Conservation (phyloP, 2,797 vertebrate genomes). For the Sarcoramphus papa region DNA sequence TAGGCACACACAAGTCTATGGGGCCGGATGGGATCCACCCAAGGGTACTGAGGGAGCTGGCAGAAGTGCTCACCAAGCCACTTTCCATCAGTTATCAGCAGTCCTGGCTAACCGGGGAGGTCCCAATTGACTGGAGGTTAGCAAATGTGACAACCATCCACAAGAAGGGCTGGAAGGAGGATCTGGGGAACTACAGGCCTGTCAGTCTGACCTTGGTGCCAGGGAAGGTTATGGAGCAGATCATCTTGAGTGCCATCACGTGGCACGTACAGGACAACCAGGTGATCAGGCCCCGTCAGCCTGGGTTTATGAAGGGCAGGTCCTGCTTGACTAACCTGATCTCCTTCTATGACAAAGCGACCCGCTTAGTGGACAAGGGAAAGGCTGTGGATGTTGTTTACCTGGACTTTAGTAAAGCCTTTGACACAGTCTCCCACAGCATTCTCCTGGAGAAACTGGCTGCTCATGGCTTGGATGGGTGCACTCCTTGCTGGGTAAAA, state of each 20-base stretch:
- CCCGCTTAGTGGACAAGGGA: not conserved
- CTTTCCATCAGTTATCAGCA: not conserved
- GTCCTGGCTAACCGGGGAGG: not conserved
- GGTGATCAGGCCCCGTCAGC: not conserved
- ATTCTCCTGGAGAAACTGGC: not conserved
- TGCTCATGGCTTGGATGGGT: not conserved
- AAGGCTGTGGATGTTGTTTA: too few relatives aligned
- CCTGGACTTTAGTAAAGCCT: too few relatives aligned
- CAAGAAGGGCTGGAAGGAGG: not conserved
- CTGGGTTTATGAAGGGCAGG: not conserved
- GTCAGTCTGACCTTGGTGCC: not conserved
- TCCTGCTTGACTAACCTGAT: not conserved
- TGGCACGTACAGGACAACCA: fast-evolving
- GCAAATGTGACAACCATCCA: not conserved
- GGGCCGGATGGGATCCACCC: not conserved
- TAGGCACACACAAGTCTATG: not conserved
- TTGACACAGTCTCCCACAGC: too few relatives aligned
- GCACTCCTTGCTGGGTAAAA: not conserved
- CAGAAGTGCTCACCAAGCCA: not conserved
- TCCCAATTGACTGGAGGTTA: not conserved
- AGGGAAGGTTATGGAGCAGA: not conserved
- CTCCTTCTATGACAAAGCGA: not conserved
- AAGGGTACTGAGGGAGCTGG: not conserved
- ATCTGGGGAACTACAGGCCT: not conserved
- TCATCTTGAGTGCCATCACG: not conserved